phyloP scores from a whole-genome alignment of 2,888 invertebrate genomes.

The Malacosoma neustria region DNA sequence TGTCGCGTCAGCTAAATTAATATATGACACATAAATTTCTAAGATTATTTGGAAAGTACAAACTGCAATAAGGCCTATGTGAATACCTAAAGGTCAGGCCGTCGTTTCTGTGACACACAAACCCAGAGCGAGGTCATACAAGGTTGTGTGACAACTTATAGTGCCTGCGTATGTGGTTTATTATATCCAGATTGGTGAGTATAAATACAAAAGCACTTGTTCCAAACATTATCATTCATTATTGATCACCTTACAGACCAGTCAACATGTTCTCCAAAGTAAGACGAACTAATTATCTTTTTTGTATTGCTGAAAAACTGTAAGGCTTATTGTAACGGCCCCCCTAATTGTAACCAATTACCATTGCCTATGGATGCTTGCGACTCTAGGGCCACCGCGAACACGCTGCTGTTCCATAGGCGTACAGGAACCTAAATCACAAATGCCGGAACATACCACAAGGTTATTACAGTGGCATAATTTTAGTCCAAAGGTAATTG shows the following conservation, averaged over 20 bases:
- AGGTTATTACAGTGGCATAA: too few relatives aligned
- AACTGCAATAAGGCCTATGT: too few relatives aligned
- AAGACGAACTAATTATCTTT: background rate
- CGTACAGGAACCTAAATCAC: too few relatives aligned
- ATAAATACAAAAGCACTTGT: background rate
- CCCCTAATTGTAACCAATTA: too few relatives aligned
- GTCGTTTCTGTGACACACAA: background rate
- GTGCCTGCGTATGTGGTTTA: background rate
- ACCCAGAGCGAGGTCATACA: background rate
- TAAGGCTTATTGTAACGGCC: background rate
- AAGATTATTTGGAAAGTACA: too few relatives aligned
- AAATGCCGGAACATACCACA: too few relatives aligned
- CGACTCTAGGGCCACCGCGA: too few relatives aligned
- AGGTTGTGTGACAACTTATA: background rate
- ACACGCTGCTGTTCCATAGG: too few relatives aligned
- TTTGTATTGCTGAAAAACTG: background rate
- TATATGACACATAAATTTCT: too few relatives aligned
- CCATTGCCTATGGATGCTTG: too few relatives aligned
- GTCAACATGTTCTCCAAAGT: background rate
- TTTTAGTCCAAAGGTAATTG: too few relatives aligned
- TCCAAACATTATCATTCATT: background rate
- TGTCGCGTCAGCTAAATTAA: too few relatives aligned
- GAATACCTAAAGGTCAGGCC: background rate
- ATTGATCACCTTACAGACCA: background rate
- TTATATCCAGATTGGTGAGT: background rate